Conservation (phyloP, 2,797 vertebrate species). For the Acipenser oxyrinchus region DNA sequence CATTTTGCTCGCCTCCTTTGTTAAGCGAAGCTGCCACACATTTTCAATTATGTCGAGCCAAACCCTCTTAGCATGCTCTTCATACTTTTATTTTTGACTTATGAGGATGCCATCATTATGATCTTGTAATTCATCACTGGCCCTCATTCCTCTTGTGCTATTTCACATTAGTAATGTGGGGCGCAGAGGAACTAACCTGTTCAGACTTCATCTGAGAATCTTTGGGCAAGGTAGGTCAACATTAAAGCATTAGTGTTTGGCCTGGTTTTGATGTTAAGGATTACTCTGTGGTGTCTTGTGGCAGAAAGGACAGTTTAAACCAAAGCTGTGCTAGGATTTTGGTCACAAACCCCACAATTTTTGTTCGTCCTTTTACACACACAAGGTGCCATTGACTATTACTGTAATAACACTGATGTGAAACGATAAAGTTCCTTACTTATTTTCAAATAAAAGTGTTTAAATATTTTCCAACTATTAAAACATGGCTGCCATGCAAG, state of each 20-base stretch:
- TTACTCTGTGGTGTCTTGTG: constrained; percentile 68
- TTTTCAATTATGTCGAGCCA: constrained; percentile 41
- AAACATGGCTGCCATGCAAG: no score
- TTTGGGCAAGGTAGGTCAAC: constrained; percentile 57
- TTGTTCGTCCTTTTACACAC: no score
- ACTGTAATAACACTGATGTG: no score
- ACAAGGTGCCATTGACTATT: no score
- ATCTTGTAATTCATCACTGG: constrained; percentile 67
- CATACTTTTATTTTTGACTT: constrained; percentile 69
- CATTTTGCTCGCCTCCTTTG: no score
- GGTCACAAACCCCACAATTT: no score
- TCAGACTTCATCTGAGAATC: constrained; percentile 54
- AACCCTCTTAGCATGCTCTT: constrained; percentile 46
- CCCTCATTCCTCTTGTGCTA: constrained; percentile 52
- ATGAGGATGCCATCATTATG: constrained; percentile 66
- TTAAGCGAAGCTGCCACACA: constrained; percentile 8
- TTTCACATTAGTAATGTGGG: constrained; percentile 73
- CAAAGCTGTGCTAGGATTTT: no score
- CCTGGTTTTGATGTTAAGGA: constrained; percentile 72
- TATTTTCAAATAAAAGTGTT: no score
- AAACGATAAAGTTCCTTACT: no score
- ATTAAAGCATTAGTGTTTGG: constrained; percentile 53
- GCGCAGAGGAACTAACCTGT: constrained; percentile 66
- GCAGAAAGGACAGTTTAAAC: no score
- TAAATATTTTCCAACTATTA: no score